Evolutionary conservation across 2,797 vertebrate species (phyloP), one percentile per base, ranked within the genome.

Genomic region (Schizothorax lantsangensis): DNA sequence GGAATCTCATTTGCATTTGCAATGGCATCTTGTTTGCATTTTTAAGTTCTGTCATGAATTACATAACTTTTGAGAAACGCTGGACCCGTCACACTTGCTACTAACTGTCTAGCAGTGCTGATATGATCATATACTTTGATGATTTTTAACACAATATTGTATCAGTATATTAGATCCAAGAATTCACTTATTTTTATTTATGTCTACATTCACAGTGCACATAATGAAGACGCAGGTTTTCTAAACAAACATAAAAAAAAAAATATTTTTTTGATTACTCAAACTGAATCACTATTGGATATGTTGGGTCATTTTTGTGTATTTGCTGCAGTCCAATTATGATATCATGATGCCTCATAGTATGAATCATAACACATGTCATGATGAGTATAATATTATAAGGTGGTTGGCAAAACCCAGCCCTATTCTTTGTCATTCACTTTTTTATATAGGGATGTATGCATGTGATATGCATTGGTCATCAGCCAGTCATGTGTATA

Each of bases 301-400:
- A 19, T 45, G n/a, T 57, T 62, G 38, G 77, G n/a, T 80, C 9
- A 21, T n/a, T 30, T 79, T 64, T 45, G n/a, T 64, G 40, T 64
- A 30, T 64, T 80, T 64, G 78, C 78, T 45, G 23, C 15, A 43
- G 57, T 43, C 77, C 52, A 57, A 40, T 15, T 40, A 59, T 79
- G 75, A 59, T 79, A n/a, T 40, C 57, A 79, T 12, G n/a, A 79
- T 64, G 57, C 78, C 17, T 64, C 15, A 6, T 40, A 6, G 23
- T 79, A 79, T 79, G 78, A 79, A 64, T 79, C 23, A 62, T 26
- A 59, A 79, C n/a, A 59, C 1, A 36, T 45, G 40, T 64, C 57
- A 4, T 26, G 54, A 79, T 64, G 33, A 71, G 38, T 19, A 21
- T 26, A 10, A 0, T 64, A 45, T n/a, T 79, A n/a, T 19, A 21